Evolutionary conservation across 2,797 vertebrate species (phyloP).

Genomic region (Enteromius afrohamiltoni): DNA sequence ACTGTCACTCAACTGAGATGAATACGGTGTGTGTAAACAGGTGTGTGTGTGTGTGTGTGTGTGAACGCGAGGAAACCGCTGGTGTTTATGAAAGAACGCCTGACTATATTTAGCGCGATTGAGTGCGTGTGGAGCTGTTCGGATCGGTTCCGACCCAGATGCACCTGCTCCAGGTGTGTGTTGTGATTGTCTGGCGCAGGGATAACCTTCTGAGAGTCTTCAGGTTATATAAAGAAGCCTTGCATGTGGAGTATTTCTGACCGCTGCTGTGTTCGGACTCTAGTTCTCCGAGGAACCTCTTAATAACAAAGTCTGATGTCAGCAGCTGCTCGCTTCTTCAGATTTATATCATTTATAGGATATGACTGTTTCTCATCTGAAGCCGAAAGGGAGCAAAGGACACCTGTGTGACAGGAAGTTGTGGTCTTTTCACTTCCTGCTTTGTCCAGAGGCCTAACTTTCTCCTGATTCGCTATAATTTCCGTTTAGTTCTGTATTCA

Average conservation of each 20-base stretch:
- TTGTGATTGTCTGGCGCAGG: background rate
- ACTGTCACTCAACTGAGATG: background rate
- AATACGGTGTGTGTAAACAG: background rate
- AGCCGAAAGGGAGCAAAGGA: background rate
- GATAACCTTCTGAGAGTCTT: background rate
- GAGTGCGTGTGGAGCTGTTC: no score
- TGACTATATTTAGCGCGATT: background rate
- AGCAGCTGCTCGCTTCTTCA: background rate
- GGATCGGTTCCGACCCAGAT: background rate
- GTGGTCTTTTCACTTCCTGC: background rate
- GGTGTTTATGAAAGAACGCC: background rate
- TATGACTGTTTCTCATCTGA: background rate
- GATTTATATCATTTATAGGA: background rate
- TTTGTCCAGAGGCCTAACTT: background rate
- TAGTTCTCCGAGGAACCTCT: background rate
- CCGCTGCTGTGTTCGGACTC: background rate
- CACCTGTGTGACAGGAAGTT: constrained; percentile 28
- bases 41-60: background rate
- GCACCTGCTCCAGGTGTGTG: background rate
- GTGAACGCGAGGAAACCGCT: background rate
- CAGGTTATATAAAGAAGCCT: background rate
- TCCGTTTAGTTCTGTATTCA: background rate
- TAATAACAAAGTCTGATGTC: background rate
- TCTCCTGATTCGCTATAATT: background rate
- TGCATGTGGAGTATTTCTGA: background rate